Base-by-base conservation (phyloP, 2,888 invertebrate genomes). In the Cerastoderma edule region DNA sequence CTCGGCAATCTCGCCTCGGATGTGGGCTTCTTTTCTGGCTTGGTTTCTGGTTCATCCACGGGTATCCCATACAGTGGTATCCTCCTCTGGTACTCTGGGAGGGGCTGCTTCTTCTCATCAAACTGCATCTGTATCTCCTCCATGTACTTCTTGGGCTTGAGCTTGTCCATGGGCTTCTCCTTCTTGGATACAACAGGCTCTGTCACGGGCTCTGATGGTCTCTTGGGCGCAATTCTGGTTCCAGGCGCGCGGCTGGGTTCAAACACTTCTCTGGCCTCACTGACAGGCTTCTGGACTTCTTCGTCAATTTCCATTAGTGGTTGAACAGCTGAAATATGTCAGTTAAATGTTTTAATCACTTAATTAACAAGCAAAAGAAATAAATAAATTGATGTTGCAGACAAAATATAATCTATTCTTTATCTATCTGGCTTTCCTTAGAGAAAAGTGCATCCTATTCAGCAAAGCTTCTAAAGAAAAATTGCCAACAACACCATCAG, bases 61-160 rank as follows among this genome's bases (percentile, higher is more conserved):
- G 83, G 84, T 67, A 80, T 75, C 67, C 83, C 81, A 54, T 80
- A 89, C 57, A 90, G 69, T 8, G 83, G 86, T 64, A 89, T 85
- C 54, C 85, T 83, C 73, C 87, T 88, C 76, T 89, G 85, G 83
- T 85, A 88, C 64, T 84, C 76, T 19, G 88, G 87, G 30, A 87
- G 70, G 30, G 84, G 84, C n/a, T n/a, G n/a, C 67, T 75, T 76
- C 53, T 87, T 73, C 27, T 83, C 83, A 13, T 83, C 85, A 22
- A 90, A 71, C 66, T 87, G 83, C 87, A 90, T 86, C 35, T 86
- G 83, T 28, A 89, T 77, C 54, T 88, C 83, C 32, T 88, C 87
- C 3, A 77, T 83, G 77, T 83, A 89, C 50, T 78, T 86, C 66
- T 84, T 78, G 8, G 84, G 83, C 67, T 80, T 78, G 8, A 81